Evolutionary conservation across 64 coral and sea anemone species (phyloP).

Genomic region (Montipora cactus): DNA sequence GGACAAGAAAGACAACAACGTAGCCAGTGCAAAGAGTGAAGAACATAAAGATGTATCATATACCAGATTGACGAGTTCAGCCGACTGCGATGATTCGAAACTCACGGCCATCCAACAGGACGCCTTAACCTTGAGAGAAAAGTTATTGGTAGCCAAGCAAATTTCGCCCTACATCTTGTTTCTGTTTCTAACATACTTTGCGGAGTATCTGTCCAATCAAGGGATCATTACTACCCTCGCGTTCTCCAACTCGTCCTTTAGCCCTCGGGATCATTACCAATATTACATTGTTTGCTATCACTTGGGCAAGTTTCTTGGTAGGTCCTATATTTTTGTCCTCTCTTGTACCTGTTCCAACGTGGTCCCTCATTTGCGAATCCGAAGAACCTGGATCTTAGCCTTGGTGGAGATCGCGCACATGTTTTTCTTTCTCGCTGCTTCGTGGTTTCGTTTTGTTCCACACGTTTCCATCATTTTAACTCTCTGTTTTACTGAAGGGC

Average conservation of each 20-base stretch:
- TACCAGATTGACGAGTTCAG: constrained; percentile 2
- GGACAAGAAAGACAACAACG: constrained; percentile 11
- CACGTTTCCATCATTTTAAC: constrained; percentile 46
- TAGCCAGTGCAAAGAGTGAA: background rate
- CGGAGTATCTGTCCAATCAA: constrained; percentile 70
- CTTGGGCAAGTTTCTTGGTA: constrained; percentile 67
- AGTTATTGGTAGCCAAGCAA: constrained; percentile 15
- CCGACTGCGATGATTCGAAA: background rate
- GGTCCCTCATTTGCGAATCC: constrained; percentile 32
- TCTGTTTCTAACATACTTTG: constrained; percentile 50
- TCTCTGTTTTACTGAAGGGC: constrained; percentile 46
- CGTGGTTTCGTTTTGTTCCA: constrained; percentile 66
- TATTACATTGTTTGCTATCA: constrained; percentile 66
- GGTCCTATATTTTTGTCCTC: constrained; percentile 60
- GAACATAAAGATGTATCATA: background rate
- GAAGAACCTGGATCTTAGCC: constrained; percentile 64
- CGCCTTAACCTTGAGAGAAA: constrained; percentile 49
- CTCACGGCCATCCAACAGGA: background rate
- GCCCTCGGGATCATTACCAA: constrained; percentile 72
- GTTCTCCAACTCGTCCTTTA: constrained; percentile 46
- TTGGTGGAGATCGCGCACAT: constrained; percentile 28
- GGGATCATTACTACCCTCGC: constrained; percentile 52
- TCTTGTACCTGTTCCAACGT: constrained; percentile 44
- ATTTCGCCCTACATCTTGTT: constrained; percentile 50
- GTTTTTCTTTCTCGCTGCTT: constrained; percentile 51